Conservation (phyloP, 1,140 invertebrate species). For the Teleogryllus occipitalis region DNA sequence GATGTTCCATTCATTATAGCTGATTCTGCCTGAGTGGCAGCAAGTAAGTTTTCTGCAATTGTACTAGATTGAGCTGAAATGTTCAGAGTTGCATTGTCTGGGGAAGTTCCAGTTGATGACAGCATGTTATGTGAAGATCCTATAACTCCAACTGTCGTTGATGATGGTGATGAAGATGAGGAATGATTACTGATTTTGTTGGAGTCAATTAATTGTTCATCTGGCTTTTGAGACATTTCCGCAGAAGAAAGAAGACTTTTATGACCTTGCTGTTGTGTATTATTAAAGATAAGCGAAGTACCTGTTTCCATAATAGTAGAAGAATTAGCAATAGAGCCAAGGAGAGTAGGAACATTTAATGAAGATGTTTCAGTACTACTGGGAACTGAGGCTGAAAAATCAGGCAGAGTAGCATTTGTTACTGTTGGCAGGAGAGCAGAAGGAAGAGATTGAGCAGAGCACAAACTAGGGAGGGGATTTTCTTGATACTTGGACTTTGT, state of each 20-base stretch:
- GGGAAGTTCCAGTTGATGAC: not conserved
- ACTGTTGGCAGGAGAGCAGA: not conserved
- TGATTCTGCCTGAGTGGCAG: not conserved
- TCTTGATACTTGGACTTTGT: not conserved
- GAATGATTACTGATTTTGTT: not conserved
- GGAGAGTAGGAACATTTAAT: not conserved
- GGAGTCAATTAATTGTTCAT: not conserved
- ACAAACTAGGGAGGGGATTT: not conserved
- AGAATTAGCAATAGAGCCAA: not conserved
- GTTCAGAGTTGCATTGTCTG: not conserved
- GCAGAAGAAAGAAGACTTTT: not conserved
- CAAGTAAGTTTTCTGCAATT: not conserved
- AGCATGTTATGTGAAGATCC: not conserved
- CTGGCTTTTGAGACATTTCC: not conserved
- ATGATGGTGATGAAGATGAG: not conserved
- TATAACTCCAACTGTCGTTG: not conserved
- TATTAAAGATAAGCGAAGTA: not conserved
- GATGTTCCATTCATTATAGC: constrained; percentile 7
- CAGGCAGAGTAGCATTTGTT: not conserved
- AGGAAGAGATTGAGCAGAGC: not conserved
- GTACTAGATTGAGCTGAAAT: not conserved
- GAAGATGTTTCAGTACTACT: not conserved
- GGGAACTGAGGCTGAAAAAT: not conserved
- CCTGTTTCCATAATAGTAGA: not conserved
- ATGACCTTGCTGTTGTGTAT: not conserved